Conservation (phyloP, 2,113 vertebrate genomes). For the Oreotragus oreotragus region DNA sequence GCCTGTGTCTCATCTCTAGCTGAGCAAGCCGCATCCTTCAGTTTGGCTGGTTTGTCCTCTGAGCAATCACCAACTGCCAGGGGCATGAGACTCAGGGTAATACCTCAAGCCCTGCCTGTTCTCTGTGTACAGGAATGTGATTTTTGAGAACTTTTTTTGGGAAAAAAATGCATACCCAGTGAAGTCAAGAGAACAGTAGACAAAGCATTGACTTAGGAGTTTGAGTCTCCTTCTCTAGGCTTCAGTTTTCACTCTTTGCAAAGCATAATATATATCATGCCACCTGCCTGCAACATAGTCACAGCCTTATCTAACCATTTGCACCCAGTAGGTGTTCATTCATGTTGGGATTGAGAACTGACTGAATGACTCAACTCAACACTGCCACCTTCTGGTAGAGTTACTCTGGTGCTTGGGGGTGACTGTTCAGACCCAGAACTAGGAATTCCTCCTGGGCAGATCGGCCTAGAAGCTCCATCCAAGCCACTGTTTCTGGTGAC, state of each 20-base stretch:
- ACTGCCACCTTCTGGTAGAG: conserved; percentile 69
- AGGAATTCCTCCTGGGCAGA: neutral
- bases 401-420: neutral
- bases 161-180: neutral
- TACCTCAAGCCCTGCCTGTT: neutral
- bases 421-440: neutral
- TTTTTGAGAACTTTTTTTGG: neutral
- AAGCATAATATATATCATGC: neutral
- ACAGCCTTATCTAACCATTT: neutral
- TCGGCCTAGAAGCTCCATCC: neutral
- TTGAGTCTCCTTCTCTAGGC: neutral
- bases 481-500: neutral
- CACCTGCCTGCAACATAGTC: neutral
- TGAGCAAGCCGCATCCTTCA: neutral
- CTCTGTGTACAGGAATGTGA: neutral
- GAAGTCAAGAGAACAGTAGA: neutral
- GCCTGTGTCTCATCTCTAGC: neutral
- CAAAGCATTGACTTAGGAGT: neutral
- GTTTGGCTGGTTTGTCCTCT: neutral
- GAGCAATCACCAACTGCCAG: neutral
- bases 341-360: neutral
- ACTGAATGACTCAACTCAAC: conserved; percentile 18
- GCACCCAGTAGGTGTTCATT: neutral
- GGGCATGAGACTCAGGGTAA: neutral
- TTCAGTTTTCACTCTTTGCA: neutral